Evolutionary conservation across 2,888 invertebrate species (phyloP), one percentile per base, ranked within the genome.

Genomic region (Pandemis cinnamomeana): DNA sequence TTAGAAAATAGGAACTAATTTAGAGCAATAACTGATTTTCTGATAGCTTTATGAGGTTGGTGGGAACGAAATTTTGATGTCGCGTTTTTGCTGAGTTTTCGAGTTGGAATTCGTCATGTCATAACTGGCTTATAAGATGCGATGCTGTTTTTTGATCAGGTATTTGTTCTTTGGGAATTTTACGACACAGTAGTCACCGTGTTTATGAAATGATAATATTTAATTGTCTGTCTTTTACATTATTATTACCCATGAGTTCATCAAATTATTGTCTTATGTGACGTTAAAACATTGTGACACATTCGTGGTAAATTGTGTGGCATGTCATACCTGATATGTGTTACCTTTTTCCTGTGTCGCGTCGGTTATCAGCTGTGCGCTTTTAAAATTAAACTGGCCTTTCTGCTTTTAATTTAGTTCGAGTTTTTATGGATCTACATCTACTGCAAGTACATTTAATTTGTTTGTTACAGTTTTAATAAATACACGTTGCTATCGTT

Each of bases 61-160:
- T 67, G 61, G 36, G 72, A 72, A 61, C 68, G 71, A 75, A 78
- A 80, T 79, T 79, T 79, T 71, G 53, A 64, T 79, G 79, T 79
- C 78, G 75, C 75, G 79, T 77, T 80, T 80, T 80, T 81, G 77
- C 77, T 76, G 70, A 68, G 72, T 67, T 72, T 76, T 77, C 61
- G 74, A 76, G 75, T 77, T 69, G 74, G 76, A 77, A 77, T 79
- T 77, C 70, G 75, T 55, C 71, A 51, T 46, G 67, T 55, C 71
- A 51, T 46, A 66, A 71, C 72, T 55, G 68, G 44, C 42, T 64
- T 75, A 72, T 77, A 71, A 76, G 75, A 7, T 36, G 62, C 36
- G 62, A 68, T 62, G 62, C 42, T 68, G 27, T 36, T 68, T 61
- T 72, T 75, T 72, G 62, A 75, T 71, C 75, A 72, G 15, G 27